phyloP scores from a whole-genome alignment of 37 sponge, comb jelly and placozoan species.

The Crambe crambe region DNA sequence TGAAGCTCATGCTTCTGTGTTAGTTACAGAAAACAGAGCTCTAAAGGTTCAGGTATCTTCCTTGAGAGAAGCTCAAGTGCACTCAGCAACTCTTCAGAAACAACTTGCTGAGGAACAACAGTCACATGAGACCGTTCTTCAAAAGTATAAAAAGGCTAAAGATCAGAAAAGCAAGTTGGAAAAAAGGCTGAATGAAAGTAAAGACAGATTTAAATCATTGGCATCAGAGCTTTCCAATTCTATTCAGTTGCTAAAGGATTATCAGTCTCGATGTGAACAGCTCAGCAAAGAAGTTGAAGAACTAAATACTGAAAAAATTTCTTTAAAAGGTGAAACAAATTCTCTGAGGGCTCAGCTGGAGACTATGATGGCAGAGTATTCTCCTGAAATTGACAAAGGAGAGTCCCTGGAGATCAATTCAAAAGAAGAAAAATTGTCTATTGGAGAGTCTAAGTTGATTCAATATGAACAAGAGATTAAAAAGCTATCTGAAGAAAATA shows the following conservation, averaged over 20 bases:
- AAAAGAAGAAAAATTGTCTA: neutral
- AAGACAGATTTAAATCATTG: constrained; percentile 8
- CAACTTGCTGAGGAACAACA: constrained; percentile 21
- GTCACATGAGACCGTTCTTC: neutral
- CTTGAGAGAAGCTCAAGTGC: constrained; percentile 1
- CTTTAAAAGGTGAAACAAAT: neutral
- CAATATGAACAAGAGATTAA: neutral
- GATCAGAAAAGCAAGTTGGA: constrained; percentile 25
- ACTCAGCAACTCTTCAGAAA: neutral
- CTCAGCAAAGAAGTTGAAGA: constrained; percentile 20
- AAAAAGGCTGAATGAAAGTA: constrained; percentile 29
- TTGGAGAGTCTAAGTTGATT: neutral
- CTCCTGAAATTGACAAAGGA: neutral
- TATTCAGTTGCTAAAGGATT: constrained; percentile 33
- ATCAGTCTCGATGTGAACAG: constrained; percentile 19
- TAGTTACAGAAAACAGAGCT: neutral
- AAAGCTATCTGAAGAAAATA: neutral
- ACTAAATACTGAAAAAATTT: neutral
- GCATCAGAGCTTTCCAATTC: constrained; percentile 39
- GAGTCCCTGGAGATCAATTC: neutral
- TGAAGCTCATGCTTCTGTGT: neutral
- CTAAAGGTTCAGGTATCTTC: constrained; percentile 13
- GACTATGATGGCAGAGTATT: constrained; percentile 14
- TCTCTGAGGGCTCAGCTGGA: constrained; percentile 27
- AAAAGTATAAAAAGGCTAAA: constrained; percentile 13